Percentiles rank a stretch among this genome's conserved stretches.
Evolutionary conservation across 2,113 vertebrate genomes (phyloP).

Genomic region (Larimichthys crocea): DNA sequence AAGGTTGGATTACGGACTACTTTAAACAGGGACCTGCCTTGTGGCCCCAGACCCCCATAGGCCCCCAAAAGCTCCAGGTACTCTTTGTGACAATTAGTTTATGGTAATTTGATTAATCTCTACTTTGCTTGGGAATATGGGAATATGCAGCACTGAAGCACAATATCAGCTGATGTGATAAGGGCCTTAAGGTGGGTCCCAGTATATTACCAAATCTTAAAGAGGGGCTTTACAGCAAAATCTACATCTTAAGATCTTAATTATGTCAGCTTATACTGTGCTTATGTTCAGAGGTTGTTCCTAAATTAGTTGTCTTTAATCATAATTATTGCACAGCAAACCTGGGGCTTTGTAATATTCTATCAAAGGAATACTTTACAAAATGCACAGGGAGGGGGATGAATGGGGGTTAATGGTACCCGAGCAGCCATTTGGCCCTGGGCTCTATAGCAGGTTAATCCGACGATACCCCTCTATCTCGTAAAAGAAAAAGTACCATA

Average conservation of each 20-base stretch:
- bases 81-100: conserved; percentile 8
- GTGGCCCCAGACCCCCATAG: neutral
- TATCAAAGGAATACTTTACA: neutral
- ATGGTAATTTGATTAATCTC: conserved; percentile 26
- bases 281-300: conserved; percentile 20
- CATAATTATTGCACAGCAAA: conserved; percentile 8
- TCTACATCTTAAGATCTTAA: conserved; percentile 9
- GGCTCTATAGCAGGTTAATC: conserved; percentile 17
- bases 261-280: conserved; percentile 25
- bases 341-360: conserved; percentile 21
- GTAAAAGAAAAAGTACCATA: neutral
- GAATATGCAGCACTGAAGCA: neutral
- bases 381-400: neutral
- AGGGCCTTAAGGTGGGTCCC: neutral
- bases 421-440: neutral
- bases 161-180: neutral
- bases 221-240: conserved; percentile 14
- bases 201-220: conserved; percentile 8
- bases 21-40: neutral
- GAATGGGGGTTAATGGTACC: neutral
- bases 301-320: conserved; percentile 54
- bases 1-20: neutral
- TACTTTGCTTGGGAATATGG: neutral
- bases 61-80: neutral
- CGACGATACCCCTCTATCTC: neutral